These are phyloP conservation scores for Ooceraea biroi DNA, from an alignment of 1,140 invertebrate genomes.

Conservation along the genomic window DNA sequence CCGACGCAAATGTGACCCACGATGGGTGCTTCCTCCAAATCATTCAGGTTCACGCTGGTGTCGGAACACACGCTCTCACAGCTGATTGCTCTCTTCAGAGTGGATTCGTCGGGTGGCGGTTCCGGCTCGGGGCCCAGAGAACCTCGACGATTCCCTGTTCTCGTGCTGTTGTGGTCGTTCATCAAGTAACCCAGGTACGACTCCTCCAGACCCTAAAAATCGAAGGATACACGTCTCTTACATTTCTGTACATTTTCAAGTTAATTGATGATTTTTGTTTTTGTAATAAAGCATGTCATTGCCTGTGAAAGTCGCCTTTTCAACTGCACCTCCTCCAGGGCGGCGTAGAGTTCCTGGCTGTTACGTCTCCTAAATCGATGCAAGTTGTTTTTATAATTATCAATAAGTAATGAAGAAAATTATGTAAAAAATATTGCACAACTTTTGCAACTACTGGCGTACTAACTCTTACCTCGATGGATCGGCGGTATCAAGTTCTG, in stretches of 20 bases:
- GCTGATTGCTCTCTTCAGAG: conserved; percentile 90
- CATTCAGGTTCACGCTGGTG: conserved; percentile 91
- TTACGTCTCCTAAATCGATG: conserved; percentile 79
- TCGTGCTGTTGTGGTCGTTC: conserved; percentile 73
- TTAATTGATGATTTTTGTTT: not conserved
- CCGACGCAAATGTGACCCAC: conserved; percentile 92
- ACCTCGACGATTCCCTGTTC: conserved; percentile 74
- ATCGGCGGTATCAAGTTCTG: conserved; percentile 77
- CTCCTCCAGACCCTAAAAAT: conserved; percentile 77
- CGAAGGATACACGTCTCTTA: not conserved
- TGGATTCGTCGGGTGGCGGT: conserved; percentile 79
- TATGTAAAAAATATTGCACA: not conserved
- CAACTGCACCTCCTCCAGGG: conserved; percentile 80
- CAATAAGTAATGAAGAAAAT: not conserved
- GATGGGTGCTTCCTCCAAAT: conserved; percentile 90
- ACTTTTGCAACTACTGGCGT: not conserved
- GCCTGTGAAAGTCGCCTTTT: conserved; percentile 81
- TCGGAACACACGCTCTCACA: conserved; percentile 95
- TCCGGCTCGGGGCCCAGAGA: conserved; percentile 81
- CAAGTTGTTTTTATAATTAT: conserved; percentile 10
- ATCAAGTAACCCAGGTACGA: conserved; percentile 69
- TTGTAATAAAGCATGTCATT: conserved; percentile 29
- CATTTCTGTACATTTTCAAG: not conserved
- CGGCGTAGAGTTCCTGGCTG: conserved; percentile 80
- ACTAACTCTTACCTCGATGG: conserved; percentile 75